Base-by-base conservation (phyloP, 2,797 vertebrate species). In the Siniperca scherzeri region DNA sequence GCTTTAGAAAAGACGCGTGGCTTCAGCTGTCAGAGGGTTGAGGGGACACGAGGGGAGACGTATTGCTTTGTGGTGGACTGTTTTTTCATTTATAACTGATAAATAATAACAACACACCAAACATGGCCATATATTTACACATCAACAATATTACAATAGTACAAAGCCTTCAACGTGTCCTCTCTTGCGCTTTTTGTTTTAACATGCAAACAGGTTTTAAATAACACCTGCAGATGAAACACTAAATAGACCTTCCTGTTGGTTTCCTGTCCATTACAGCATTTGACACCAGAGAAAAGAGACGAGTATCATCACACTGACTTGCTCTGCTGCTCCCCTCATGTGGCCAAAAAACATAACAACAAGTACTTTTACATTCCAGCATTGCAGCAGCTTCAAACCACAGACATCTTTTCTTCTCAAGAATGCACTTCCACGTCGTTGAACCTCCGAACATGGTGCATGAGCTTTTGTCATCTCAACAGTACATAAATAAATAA, bases 101-200 rank as follows among this genome's bases (percentile, higher is more conserved):
- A 97, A 97, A 97, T 98, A 97, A 97, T 96, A 30, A 30, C 27
- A 96, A 95, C 96, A 97, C 97, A 95, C 95, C 96, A 97, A 96
- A 89, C 95, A 96, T 94, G 70, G 88, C 89, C 87, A 88, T 93
- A 87, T 97, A 97, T 98, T 92, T 97, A 99, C 97, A 99, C 95
- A 95, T 93, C 70, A 80, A 96, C 93, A 95, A 94, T 91, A 89
- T 91, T 93, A 94, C 90, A 93, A 78, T 81, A 86, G 86, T 93
- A 94, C 93, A 94, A 94, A 93, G 88, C 82, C 86, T 92, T 90
- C 80, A 80, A 79, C 68, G 72, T 84, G 81, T 92, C 82, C 77
- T 87, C 50, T 87, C 77, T 86, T 83, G 94, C 95, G 94, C 93
- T 89, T 95, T 79, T 82, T 86, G 66, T 93, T 88, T 95, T 87